Percentiles rank a stretch among this genome's conserved stretches.
phyloP scores from a whole-genome alignment of 1,140 invertebrate genomes.

The Drosophila tristis region DNA sequence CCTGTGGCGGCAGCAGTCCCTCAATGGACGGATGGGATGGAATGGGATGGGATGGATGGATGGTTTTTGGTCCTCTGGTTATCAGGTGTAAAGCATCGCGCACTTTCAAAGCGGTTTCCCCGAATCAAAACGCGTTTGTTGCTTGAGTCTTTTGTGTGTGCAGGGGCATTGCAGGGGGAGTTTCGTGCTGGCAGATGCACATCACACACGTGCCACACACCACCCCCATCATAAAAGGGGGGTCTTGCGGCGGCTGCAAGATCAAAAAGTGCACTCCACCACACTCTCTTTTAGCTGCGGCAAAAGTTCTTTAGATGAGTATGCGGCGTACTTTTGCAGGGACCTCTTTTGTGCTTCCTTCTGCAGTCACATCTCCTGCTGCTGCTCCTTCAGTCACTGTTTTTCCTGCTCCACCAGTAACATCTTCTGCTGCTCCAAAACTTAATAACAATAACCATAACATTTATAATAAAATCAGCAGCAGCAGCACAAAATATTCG shows the following conservation, averaged over 20 bases:
- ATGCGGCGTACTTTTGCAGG: no score
- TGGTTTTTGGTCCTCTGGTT: slow-evolving; percentile 44
- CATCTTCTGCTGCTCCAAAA: slow-evolving; percentile 20
- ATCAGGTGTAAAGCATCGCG: slow-evolving; percentile 81
- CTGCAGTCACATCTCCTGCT: no score
- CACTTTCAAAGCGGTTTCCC: slow-evolving; percentile 42
- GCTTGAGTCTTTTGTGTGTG: slow-evolving; percentile 68
- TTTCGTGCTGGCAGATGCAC: slow-evolving; percentile 39
- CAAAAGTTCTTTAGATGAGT: no score
- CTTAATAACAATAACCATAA: slow-evolving; percentile 75
- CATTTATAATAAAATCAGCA: slow-evolving; percentile 58
- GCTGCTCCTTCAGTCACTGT: no score
- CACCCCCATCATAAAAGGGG: no score
- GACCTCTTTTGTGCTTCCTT: no score
- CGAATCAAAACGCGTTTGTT: slow-evolving; percentile 69
- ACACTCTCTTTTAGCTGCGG: no score
- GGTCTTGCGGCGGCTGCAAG: no score
- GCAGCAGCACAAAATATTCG: slow-evolving; percentile 33
- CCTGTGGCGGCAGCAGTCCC: slow-evolving; percentile 38
- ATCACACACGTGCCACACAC: no score
- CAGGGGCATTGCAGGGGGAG: slow-evolving; percentile 30
- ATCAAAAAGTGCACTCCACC: no score
- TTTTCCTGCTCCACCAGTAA: slow-evolving; percentile 26
- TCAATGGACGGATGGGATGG: slow-evolving; percentile 40
- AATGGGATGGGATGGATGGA: not conserved